Evolutionary conservation across 2,113 vertebrate species (phyloP), one percentile per base, ranked within the genome.

Genomic region (Sapayoa aenigma): DNA sequence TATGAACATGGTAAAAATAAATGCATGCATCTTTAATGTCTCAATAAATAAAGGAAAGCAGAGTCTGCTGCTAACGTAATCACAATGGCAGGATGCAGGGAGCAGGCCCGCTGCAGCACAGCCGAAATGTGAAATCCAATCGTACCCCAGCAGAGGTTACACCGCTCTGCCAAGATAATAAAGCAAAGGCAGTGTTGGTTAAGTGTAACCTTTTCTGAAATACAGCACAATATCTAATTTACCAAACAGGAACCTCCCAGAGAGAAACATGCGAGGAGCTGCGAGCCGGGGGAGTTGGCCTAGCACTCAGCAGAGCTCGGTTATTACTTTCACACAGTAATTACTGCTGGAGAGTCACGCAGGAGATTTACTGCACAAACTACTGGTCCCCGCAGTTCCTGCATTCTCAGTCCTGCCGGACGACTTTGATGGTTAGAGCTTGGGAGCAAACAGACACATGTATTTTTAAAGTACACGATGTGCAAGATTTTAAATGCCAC

Each of bases 271-370:
- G 59, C 78, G 92, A 93, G 92, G 90, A 91, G 95, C 75, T 93
- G 94, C 65, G 84, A 97, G 96, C 95, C 11, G 33, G 87, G 90
- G 91, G 95, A 96, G 95, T 60, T 47, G 66, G 94, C 67, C 85
- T 28, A 60, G 67, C 60, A 50, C 68, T 96, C 63, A 44, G 87
- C 63, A 84, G 67, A 85, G 53, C 80, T 97, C 82, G 4, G 68
- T 96, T 97, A 97, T 97, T 97, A 95, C 96, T 96, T 97, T 89
- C 95, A 91, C 85, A 93, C 90, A 90, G 95, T 97, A 97, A 97
- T 97, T 97, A 96, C 94, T 96, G 94, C 93, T 94, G 92, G 84
- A 94, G 84, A 95, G 67, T 37, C 95, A 91, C 82, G 53, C 87
- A 87, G 94, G 95, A 98, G 96, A 95, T 94, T 95, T 95, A 94